A percentile compares a stretch with the other conserved stretches of the same genome.
phyloP scores from a whole-genome alignment of 1,140 invertebrate species.

The Limonius californicus region DNA sequence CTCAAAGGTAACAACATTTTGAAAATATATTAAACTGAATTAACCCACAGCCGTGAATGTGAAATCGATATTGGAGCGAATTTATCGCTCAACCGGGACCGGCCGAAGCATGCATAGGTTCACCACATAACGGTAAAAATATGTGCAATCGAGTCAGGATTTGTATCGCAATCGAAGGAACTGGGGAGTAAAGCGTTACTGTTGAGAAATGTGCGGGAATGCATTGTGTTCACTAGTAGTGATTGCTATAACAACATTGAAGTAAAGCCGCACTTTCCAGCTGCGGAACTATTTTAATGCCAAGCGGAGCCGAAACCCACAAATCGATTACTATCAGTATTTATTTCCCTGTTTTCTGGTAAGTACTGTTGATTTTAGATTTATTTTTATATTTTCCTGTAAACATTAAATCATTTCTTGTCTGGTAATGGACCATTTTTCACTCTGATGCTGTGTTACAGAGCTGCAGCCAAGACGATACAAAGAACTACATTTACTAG shows the following conservation, averaged over 20 bases:
- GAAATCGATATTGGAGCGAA: slow-evolving; percentile 22
- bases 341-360: neutral
- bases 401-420: no score
- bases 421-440: no score
- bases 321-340: neutral
- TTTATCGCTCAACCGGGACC: slow-evolving; percentile 22
- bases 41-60: slow-evolving; percentile 4
- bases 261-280: neutral
- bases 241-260: neutral
- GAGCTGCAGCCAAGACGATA: no score
- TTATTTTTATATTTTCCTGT: no score
- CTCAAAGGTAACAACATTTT: slow-evolving; percentile 16
- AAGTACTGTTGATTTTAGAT: no score
- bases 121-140: slow-evolving; percentile 14
- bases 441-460: no score
- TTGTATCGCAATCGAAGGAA: neutral
- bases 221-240: neutral
- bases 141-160: neutral
- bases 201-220: neutral
- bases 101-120: neutral
- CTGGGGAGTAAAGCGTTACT: neutral
- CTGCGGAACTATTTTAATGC: neutral
- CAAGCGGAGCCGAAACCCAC: neutral
- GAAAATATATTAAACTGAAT: slow-evolving; percentile 21
- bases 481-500: no score